Percentiles rank a stretch among this genome's conserved stretches.
These are phyloP conservation scores for Diceros bicornis DNA, from an alignment of 2,797 vertebrate species.

Conservation along the genomic window DNA sequence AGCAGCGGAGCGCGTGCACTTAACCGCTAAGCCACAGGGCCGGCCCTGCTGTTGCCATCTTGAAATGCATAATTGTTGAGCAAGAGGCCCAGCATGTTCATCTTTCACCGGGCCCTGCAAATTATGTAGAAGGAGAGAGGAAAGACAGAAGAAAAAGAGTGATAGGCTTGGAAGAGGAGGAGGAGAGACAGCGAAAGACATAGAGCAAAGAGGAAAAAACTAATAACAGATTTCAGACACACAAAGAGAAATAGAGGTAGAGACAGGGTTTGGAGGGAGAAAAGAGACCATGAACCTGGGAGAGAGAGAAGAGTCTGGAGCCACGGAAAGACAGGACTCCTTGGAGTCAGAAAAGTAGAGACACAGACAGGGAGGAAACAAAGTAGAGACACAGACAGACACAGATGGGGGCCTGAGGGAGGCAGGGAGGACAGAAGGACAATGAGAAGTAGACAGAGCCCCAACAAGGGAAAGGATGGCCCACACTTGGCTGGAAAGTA, in stretches of 20 bases:
- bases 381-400: neutral
- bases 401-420: neutral
- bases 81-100: neutral
- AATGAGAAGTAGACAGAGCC: rapidly evolving
- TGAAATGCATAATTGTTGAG: neutral
- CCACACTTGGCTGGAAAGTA: neutral
- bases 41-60: neutral
- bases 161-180: neutral
- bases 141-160: neutral
- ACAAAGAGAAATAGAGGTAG: neutral
- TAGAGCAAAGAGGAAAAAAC: neutral
- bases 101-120: no score
- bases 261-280: neutral
- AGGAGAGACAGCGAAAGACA: no score
- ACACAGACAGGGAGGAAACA: neutral
- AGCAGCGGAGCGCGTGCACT: no score
- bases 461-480: neutral
- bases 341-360: neutral
- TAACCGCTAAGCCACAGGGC: no score
- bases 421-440: neutral
- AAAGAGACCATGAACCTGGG: rapidly evolving
- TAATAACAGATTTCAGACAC: neutral
- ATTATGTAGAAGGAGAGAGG: neutral
- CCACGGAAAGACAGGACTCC: neutral
- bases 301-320: rapidly evolving